Conservation (phyloP, 2,797 vertebrate genomes). For the Pangasius mekongensis region DNA sequence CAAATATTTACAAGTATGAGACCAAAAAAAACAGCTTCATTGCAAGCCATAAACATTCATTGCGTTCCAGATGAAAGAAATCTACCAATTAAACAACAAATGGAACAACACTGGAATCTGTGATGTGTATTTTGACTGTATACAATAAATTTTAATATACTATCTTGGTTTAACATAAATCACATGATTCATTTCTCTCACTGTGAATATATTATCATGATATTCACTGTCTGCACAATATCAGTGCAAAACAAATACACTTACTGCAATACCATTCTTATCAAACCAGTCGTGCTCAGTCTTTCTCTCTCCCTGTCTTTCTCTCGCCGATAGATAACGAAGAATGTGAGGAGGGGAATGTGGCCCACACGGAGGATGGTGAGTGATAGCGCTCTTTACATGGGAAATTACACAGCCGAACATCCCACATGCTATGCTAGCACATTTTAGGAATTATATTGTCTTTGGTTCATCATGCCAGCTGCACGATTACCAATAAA, state of each 20-base stretch:
- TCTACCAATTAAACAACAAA: neutral
- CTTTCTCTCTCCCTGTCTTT: conserved; percentile 53
- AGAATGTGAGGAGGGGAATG: conserved; percentile 66
- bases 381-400: conserved; percentile 66
- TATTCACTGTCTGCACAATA: neutral
- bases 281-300: neutral
- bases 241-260: conserved; percentile 14
- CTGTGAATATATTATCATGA: neutral
- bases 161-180: neutral
- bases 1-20: neutral
- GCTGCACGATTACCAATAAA: conserved; percentile 43
- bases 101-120: too few relatives aligned
- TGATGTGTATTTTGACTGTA: too few relatives aligned
- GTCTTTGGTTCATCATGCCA: conserved; percentile 24
- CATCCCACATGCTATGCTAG: neutral
- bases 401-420: conserved; percentile 7
- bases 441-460: conserved; percentile 7
- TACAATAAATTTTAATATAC: neutral
- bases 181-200: neutral
- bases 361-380: conserved; percentile 73
- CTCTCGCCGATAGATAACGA: conserved; percentile 69
- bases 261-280: neutral
- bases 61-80: neutral
- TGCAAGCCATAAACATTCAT: neutral
- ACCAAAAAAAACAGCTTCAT: neutral